Evolutionary conservation across 2,113 vertebrate genomes (phyloP).

Genomic region (Sinocyclocheilus anophthalmus): DNA sequence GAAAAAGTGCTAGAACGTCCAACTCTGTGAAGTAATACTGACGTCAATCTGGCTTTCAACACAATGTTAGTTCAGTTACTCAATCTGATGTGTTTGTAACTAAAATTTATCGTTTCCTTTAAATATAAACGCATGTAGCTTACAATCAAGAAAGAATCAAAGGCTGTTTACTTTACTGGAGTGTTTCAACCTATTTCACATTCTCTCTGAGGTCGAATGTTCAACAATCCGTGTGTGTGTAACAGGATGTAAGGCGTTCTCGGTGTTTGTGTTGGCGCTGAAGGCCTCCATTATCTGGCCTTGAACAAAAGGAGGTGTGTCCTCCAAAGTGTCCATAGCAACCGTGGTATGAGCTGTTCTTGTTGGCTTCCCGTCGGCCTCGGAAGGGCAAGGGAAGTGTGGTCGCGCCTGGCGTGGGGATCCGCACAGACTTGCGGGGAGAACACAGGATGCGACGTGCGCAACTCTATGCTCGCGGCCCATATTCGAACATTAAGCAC

Average conservation of each 20-base stretch:
- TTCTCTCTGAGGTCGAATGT: constrained; percentile 28
- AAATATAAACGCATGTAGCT: not conserved
- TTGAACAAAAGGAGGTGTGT: constrained; percentile 52
- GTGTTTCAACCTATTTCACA: constrained; percentile 14
- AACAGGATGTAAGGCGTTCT: constrained; percentile 42
- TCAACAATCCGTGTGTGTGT: constrained; percentile 23
- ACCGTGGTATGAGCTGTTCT: constrained; percentile 3
- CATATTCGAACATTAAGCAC: not conserved
- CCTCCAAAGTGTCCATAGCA: constrained; percentile 25
- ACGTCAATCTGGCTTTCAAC: not conserved
- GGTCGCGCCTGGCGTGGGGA: constrained; percentile 9
- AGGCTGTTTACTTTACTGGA: constrained; percentile 4
- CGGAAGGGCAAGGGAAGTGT: constrained; percentile 51
- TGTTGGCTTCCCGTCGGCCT: constrained; percentile 26
- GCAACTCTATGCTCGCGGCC: not conserved
- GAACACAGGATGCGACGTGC: constrained; percentile 36
- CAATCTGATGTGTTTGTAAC: not conserved
- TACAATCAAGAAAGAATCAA: constrained; percentile 23
- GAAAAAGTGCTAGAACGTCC: not conserved
- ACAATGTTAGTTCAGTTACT: not conserved
- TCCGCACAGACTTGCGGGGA: constrained; percentile 9
- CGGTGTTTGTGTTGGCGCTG: constrained; percentile 39
- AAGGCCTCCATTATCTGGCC: constrained; percentile 43
- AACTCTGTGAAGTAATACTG: constrained; percentile 11
- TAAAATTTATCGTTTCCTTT: constrained; percentile 12